Percentiles rank a stretch among this genome's conserved stretches.
Evolutionary conservation across 1,140 invertebrate species (phyloP).

Genomic region (Cataglyphis hispanica): DNA sequence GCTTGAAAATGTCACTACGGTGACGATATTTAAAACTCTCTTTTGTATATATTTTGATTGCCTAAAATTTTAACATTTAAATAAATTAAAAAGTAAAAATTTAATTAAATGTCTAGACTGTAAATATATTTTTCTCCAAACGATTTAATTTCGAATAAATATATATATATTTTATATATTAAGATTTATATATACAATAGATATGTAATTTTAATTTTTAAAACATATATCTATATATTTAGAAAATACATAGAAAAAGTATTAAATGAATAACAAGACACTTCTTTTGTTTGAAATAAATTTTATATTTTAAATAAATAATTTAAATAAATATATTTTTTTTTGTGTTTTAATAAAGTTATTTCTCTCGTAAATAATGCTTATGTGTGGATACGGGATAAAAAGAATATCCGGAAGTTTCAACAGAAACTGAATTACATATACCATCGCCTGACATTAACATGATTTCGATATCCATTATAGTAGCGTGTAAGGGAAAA

Average conservation of each 20-base stretch:
- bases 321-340: background rate
- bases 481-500: slow-evolving; percentile 23
- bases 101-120: background rate
- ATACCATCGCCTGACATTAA: slow-evolving; percentile 37
- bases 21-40: background rate
- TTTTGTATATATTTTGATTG: background rate
- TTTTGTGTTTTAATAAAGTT: slow-evolving; percentile 5
- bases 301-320: no score
- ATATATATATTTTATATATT: no score
- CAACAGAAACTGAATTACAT: slow-evolving; percentile 15
- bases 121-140: no score
- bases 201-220: no score
- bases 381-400: background rate
- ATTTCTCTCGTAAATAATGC: background rate
- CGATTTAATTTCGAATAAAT: no score
- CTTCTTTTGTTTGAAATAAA: no score
- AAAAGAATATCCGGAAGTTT: slow-evolving; percentile 24
- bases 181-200: no score
- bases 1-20: background rate
- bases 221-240: no score
- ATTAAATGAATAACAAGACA: no score
- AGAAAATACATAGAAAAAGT: no score
- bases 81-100: background rate
- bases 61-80: background rate
- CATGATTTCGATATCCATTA: slow-evolving; percentile 56